Base-by-base conservation (phyloP, 2,888 invertebrate genomes). In the Gisinianus flammeolus region DNA sequence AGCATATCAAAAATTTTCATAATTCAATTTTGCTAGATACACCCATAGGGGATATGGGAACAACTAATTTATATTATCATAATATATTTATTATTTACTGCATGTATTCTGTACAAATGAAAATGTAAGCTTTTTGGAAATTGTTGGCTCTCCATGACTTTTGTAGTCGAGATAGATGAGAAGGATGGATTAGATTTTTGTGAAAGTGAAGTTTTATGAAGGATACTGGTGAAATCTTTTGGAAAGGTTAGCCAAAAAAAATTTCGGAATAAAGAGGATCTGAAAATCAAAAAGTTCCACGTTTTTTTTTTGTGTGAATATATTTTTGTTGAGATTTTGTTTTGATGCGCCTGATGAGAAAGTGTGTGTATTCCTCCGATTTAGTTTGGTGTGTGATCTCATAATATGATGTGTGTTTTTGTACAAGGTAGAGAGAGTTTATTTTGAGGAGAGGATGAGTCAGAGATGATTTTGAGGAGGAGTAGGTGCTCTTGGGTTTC, bases 371-470 rank as follows among this genome's bases (percentile, higher is more conserved):
- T 69, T 8, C 8, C 33, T 26, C 19, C 12, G 44, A 44, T 44
- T 44, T 44, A 44, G 44, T 44, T 44, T 44, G 44, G 44, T 44
- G 44, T 44, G 44, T 44, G 44, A 44, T 44, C 44, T 58, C 56
- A 58, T 58, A 44, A 16, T 44, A 58, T 58, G n/a, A n/a, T n/a
- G n/a, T n/a, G 56, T 58, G 56, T n/a, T 56, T n/a, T 58, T 58
- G n/a, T 58, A 58, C 44, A 67, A 64, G 67, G 66, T 54, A 75
- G 52, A 30, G 75, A 67, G 33, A 52, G 66, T 75, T 66, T 75
- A 75, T 76, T 76, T 76, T 76, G 69, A 76, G 68, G 56, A 68
- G 76, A 68, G 22, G 68, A 54, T 76, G 76, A 68, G 68, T 76
- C 76, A 76, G 76, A 75, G 64, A 31, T 44, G 64, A 67, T 52